These are phyloP conservation scores for Sialis fuliginosa DNA, from an alignment of 2,888 invertebrate genomes.

Conservation along the genomic window DNA sequence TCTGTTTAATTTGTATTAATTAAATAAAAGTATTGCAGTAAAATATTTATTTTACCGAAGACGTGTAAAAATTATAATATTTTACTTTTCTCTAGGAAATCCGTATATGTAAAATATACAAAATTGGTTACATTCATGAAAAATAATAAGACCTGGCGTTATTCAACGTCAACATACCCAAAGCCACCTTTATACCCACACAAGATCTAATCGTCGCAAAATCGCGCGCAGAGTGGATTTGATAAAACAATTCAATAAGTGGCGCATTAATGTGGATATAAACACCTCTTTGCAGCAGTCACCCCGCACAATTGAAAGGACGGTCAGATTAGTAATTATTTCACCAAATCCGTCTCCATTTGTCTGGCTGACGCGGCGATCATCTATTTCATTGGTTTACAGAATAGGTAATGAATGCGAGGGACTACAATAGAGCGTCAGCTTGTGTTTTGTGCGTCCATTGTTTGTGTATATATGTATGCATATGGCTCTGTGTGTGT, in stretches of 20 bases:
- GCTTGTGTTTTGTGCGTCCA: not conserved
- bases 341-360: slow-evolving; percentile 27
- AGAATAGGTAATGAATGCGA: slow-evolving; percentile 29
- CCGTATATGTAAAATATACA: too few relatives aligned
- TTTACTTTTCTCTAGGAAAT: too few relatives aligned
- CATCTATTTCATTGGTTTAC: slow-evolving; percentile 30
- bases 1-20: too few relatives aligned
- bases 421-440: slow-evolving; percentile 23
- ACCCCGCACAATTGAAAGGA: slow-evolving; percentile 12
- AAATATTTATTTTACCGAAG: too few relatives aligned
- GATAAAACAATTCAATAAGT: not conserved
- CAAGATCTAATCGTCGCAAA: too few relatives aligned
- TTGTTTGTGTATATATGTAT: not conserved
- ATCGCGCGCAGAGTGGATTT: not conserved
- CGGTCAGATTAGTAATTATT: slow-evolving; percentile 31
- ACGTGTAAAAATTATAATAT: too few relatives aligned
- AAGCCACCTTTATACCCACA: too few relatives aligned
- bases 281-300: not conserved
- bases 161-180: too few relatives aligned
- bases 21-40: too few relatives aligned
- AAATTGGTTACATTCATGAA: too few relatives aligned
- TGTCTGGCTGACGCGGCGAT: slow-evolving; percentile 27
- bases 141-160: too few relatives aligned
- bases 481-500: not conserved
- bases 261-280: not conserved